phyloP scores from a whole-genome alignment of 2,888 invertebrate genomes.

The Microdon myrmicae region DNA sequence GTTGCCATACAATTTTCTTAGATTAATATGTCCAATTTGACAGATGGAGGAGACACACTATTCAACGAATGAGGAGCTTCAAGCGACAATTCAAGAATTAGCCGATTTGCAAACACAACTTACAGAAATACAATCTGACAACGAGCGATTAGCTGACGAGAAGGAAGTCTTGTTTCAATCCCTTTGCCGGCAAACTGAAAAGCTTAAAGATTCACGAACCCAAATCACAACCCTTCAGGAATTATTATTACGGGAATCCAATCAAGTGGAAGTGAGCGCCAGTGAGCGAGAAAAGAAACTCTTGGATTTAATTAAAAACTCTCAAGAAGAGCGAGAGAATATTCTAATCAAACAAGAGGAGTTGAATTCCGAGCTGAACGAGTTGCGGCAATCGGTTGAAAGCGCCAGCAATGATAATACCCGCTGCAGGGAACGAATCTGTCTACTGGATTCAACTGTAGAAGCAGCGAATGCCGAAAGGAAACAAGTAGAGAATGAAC shows the following conservation, averaged over 20 bases:
- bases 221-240: slow-evolving; percentile 86
- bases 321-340: slow-evolving; percentile 82
- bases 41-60: slow-evolving; percentile 68
- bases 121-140: slow-evolving; percentile 86
- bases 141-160: slow-evolving; percentile 87
- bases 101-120: slow-evolving; percentile 89
- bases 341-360: slow-evolving; percentile 82
- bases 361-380: slow-evolving; percentile 76
- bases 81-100: slow-evolving; percentile 92
- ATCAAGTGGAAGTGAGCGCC: slow-evolving; percentile 74
- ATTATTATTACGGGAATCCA: slow-evolving; percentile 77
- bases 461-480: slow-evolving; percentile 81
- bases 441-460: slow-evolving; percentile 76
- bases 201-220: slow-evolving; percentile 85
- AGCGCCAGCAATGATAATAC: slow-evolving; percentile 74
- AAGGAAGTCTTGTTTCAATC: slow-evolving; percentile 90
- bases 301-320: slow-evolving; percentile 83
- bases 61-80: slow-evolving; percentile 90
- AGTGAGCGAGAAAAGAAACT: slow-evolving; percentile 84
- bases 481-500: slow-evolving; percentile 77
- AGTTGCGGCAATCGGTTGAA: slow-evolving; percentile 72
- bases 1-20: not conserved
- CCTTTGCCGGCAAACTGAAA: slow-evolving; percentile 90
- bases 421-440: slow-evolving; percentile 76
- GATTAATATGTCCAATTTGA: not conserved